A percentile compares a stretch with the other conserved stretches of the same genome.
phyloP scores from a whole-genome alignment of 2,113 vertebrate species.

The Empidonax alnorum region DNA sequence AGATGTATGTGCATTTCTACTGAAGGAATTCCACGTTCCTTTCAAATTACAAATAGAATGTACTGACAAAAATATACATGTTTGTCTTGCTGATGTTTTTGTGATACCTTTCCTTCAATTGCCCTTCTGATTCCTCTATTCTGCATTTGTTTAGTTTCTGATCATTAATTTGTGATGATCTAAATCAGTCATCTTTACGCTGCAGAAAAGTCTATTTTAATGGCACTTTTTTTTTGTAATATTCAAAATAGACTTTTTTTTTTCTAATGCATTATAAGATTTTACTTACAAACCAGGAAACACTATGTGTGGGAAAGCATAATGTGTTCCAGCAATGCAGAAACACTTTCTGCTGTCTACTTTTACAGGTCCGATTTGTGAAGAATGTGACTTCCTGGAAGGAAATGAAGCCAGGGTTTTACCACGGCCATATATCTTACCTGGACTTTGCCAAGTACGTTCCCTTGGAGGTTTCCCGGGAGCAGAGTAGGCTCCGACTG shows the following conservation, averaged over 20 bases:
- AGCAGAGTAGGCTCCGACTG: background rate
- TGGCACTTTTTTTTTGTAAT: background rate
- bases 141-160: background rate
- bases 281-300: background rate
- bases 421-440: conserved; percentile 94
- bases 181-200: background rate
- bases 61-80: background rate
- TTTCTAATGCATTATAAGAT: background rate
- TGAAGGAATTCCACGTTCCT: background rate
- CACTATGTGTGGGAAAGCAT: background rate
- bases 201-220: background rate
- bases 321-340: background rate
- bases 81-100: background rate
- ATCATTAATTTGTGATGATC: background rate
- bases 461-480: background rate
- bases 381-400: conserved; percentile 94
- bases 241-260: background rate
- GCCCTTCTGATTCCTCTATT: background rate
- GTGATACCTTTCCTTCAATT: background rate
- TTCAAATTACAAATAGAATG: background rate
- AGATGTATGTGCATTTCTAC: background rate
- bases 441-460: conserved; percentile 96
- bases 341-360: background rate
- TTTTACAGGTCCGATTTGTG: conserved; percentile 90
- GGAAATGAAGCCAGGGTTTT: conserved; percentile 97